Base-by-base conservation (phyloP, 2,113 vertebrate genomes). In the Naja naja region DNA sequence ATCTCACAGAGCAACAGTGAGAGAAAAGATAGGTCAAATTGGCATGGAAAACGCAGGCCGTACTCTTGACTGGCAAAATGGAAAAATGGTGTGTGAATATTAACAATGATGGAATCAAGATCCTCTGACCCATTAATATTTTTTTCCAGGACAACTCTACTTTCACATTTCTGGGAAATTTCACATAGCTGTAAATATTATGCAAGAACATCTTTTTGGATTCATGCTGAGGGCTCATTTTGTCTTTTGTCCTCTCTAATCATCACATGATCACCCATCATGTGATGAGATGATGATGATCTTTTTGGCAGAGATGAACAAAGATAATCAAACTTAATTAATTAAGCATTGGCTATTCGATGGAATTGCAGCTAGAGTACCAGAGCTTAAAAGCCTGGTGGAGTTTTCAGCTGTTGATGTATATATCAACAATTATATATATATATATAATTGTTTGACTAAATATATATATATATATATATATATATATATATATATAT, bases 271-370 rank as follows among this genome's bases (percentile, higher is more conserved):
- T 49, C 30, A 69, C 64, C 6, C 12, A 54, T 34, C 7, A 43
- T 86, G 39, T 27, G 11, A 45, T 25, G 9, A 3, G 9, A 25
- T 55, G 16, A 43, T 86, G 2, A 3, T 27, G 49, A 56, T 49
- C 4, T 89, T 81, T n/a, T 20, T 34, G 27, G 56, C 49, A 45
- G 22, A 39, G 52, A 43, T 12, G 4, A 30, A 55, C 43, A 93
- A 85, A 93, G 43, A 60, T 90, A 90, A 93, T 93, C 85, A 56
- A 88, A 7, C n/a, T 10, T 86, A 47, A 91, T 93, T 93, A 87
- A 93, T 91, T 56, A 89, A 91, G 54, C 23, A 54, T 45, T 49
- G 39, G 53, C 25, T 54, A 23, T 89, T 30, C 27, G 52, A 81
- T 86, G 52, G 85, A 90, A 86, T 60, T 55, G 90, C 16, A n/a